Base-by-base conservation (phyloP, 2,888 invertebrate genomes). In the Orthonevra nobilis region DNA sequence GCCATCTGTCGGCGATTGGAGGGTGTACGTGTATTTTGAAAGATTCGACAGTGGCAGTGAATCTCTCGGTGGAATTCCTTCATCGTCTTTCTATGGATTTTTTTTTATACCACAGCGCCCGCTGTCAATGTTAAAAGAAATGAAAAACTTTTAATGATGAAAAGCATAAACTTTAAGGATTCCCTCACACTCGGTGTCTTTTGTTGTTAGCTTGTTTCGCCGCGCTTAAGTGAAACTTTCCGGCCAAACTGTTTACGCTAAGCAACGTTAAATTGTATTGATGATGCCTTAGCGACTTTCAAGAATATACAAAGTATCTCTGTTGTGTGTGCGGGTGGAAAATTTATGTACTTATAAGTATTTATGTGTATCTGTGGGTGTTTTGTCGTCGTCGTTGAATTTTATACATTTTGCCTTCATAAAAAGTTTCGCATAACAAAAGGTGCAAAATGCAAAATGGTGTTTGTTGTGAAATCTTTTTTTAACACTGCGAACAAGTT, bases 91-190 rank as follows among this genome's bases (percentile, higher is more conserved):
- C 6, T 20, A 32, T 30, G 42, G 7, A 30, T 48, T 9, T 26
- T 48, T 9, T 26, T 40, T 44, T 26, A 50, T 20, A 46, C 20
- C 30, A 2, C 17, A 32, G 19, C 52, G 23, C 23, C 3, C 23
- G 3, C 23, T 61, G 54, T 68, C 56, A 23, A 32, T 42, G 56
- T 48, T 42, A 81, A 81, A 83, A 84, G 83, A 83, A 84, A 26
- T 36, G 75, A 84, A 85, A n/a, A 86, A 85, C 86, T 86, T 86
- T 86, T 86, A 86, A 86, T 86, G 86, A 86, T 86, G 86, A 85
- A 85, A 86, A 86, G 86, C 84, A 85, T 82, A 85, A 86, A 86
- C 85, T 86, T 86, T 86, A 63, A 42, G 61, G 63, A 70, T 56
- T 75, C 61, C 38, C 23, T 14, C 56, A 19, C 26, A 34, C 23